Evolutionary conservation across 2,888 invertebrate species (phyloP), one percentile per base, ranked within the genome.

Genomic region (Phymatocera aterrima): DNA sequence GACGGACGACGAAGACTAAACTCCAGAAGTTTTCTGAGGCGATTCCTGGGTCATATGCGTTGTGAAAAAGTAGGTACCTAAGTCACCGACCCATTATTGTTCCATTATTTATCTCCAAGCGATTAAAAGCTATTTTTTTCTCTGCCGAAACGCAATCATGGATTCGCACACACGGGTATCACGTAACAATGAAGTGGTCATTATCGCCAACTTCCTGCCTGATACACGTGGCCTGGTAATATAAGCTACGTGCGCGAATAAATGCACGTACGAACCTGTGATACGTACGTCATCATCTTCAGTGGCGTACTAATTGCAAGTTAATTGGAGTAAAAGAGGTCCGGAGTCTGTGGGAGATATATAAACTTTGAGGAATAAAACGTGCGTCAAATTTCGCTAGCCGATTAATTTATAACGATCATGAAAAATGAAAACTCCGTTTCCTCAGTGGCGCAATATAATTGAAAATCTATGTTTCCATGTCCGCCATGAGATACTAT

Each of bases 171-270:
- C 78, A 78, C 78, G 78, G 37, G 79, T 79, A 79, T 79, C 77
- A 77, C 77, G 74, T 79, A 77, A 79, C 79, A 60, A 24, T 28
- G 77, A 79, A 79, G 79, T 79, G 79, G 79, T 34, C 79, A 77
- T 79, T 79, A 79, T 79, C 77, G 43, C 77, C 65, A 51, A 77
- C 79, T 77, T 79, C 79, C 79, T 77, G 79, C 40, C 79, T 34
- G 18, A 57, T 8, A 75, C 43, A 28, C 15, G 15, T 34, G 18
- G 12, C 43, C 5, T 34, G 18, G 18, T 31, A 15, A 21, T 31
- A 37, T 37, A 34, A 18, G 5, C 61, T 24, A 65, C 21, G 24
- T 68, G n/a, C 2, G 12, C 21, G 24, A 68, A 24, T 40, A 46
- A 68, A 43, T 28, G 8, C 68, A 68, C 24, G 24, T 24, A 68